Evolutionary conservation across 2,888 invertebrate genomes (phyloP), one percentile per base, ranked within the genome.

Genomic region (Morinoia aosen): DNA sequence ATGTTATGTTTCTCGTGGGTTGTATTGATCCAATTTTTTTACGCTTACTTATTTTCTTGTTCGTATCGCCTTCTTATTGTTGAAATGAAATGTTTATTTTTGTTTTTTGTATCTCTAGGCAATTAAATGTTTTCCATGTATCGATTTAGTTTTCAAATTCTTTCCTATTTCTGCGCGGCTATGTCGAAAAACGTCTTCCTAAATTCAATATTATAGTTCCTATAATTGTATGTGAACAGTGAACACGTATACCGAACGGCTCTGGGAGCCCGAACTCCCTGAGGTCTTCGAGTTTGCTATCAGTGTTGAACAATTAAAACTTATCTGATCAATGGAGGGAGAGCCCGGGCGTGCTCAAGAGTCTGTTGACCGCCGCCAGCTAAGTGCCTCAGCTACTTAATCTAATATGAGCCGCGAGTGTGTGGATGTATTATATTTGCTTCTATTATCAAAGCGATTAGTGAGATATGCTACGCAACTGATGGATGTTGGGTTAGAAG

Each of bases 261-360:
- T 10, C 1, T 33, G 76, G 76, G 8, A 76, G 76, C 76, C 76
- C 76, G 33, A 76, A 19, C 25, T 16, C 33, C 76, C 76, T 33
- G 33, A 33, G 76, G 14, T 76, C 76, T 33, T 33, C 25, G 25
- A 16, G 76, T 76, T 76, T 76, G 76, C 76, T 76, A 76, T 76
- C 76, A 76, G 76, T 76, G 76, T 76, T 76, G 76, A 76, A 76
- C 76, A 76, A 76, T 76, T 76, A 76, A 76, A 76, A 33, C 76
- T 76, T 76, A 76, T 76, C 76, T 76, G 76, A 76, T 76, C 76
- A 76, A 76, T 76, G 76, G 76, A 76, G 25, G 76, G 25, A 76
- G 76, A 76, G 76, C 33, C 76, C 76, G 76, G 76, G 25, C 76
- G 76, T 76, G 76, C 76, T 33, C 76, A 76, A 76, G 10, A 33